phyloP scores from a whole-genome alignment of 2,888 invertebrate species.

The Glaucopsyche alexis region DNA sequence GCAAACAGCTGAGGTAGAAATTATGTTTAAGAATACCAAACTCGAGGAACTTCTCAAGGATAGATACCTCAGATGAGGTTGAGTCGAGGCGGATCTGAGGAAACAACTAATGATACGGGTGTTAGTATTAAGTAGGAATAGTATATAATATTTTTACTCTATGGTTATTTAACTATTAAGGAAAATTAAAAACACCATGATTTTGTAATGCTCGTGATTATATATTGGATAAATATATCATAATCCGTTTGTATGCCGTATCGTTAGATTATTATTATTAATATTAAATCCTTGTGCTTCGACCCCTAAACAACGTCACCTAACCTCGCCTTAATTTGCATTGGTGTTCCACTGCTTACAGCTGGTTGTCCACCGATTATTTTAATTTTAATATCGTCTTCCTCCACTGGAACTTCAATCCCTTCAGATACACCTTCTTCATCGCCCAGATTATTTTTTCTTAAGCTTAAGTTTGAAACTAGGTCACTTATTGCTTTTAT shows the following conservation, averaged over 20 bases:
- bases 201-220: conserved; percentile 3
- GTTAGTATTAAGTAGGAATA: too few relatives aligned
- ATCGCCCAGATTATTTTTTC: neutral
- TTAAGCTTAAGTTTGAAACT: neutral
- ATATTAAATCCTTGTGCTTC: neutral
- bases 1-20: too few relatives aligned
- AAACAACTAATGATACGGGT: too few relatives aligned
- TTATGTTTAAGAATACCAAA: too few relatives aligned
- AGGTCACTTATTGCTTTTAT: neutral
- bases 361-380: conserved; percentile 66
- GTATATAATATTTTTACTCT: too few relatives aligned
- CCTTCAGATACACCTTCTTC: neutral
- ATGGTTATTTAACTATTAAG: neutral
- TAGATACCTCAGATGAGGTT: too few relatives aligned
- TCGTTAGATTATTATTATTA: neutral
- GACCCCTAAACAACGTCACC: neutral
- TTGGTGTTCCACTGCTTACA: conserved; percentile 60
- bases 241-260: neutral
- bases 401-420: neutral
- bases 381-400: conserved; percentile 38
- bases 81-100: too few relatives aligned
- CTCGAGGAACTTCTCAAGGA: too few relatives aligned
- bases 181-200: neutral
- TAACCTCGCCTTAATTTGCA: conserved; percentile 58
- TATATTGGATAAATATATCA: neutral